Evolutionary conservation across 2,797 vertebrate species (phyloP).

Genomic region (Spondyliosoma cantharus): DNA sequence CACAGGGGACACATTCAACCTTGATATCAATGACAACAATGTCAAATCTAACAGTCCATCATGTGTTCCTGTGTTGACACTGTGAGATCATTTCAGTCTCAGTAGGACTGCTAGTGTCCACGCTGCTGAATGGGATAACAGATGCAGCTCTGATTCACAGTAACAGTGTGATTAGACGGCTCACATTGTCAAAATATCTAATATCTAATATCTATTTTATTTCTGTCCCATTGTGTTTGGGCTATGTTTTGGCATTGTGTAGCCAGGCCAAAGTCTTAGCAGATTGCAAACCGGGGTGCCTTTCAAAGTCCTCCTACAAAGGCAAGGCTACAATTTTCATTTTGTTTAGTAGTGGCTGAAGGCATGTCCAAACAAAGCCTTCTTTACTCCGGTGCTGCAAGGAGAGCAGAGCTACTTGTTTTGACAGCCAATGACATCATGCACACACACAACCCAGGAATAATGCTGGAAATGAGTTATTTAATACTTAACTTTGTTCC

Average conservation of each 20-base stretch:
- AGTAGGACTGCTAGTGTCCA: conserved; percentile 18
- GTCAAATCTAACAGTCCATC: conserved; percentile 65
- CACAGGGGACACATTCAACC: conserved; percentile 59
- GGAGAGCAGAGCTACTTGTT: conserved; percentile 34
- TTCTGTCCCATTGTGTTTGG: conserved; percentile 31
- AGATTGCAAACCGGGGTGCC: conserved; percentile 40
- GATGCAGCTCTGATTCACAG: conserved; percentile 3
- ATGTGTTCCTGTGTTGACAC: conserved; percentile 46
- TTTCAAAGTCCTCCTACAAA: conserved; percentile 44
- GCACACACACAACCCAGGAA: conserved; percentile 15
- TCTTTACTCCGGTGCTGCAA: conserved; percentile 50
- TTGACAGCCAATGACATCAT: conserved; percentile 48
- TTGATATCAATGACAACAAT: conserved; percentile 63
- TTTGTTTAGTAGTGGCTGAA: conserved; percentile 50
- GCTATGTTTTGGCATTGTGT: conserved; percentile 33
- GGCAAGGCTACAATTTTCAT: conserved; percentile 28
- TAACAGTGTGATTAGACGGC: conserved; percentile 12
- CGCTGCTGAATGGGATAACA: conserved; percentile 28
- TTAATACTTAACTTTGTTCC: conserved; percentile 34
- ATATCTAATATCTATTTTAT: conserved; percentile 12
- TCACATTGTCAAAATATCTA: conserved; percentile 21
- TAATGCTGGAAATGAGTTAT: conserved; percentile 33
- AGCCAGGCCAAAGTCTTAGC: conserved; percentile 33
- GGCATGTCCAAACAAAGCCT: conserved; percentile 76
- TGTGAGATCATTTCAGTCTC: conserved; percentile 22